A percentile compares a stretch with the other conserved stretches of the same genome.
Evolutionary conservation across 2,888 invertebrate species (phyloP).

Genomic region (Hydrotaea diabolus): DNA sequence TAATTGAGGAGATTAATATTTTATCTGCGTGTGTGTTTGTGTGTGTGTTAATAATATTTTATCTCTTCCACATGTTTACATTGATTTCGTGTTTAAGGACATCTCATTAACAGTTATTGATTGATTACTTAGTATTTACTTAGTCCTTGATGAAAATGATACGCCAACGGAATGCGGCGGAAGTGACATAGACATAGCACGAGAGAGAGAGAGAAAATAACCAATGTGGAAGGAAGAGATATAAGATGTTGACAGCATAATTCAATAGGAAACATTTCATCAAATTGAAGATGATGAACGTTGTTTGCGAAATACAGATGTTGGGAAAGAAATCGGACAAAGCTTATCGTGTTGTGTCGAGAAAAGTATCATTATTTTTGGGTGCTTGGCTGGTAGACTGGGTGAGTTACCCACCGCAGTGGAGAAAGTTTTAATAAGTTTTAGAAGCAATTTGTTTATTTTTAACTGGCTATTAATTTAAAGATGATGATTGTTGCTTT

Average conservation of each 20-base stretch:
- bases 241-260: not conserved
- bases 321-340: not conserved
- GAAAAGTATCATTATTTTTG: too few relatives aligned
- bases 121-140: slow-evolving; percentile 31
- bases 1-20: slow-evolving; percentile 47
- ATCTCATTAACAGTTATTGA: slow-evolving; percentile 33
- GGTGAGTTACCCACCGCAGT: too few relatives aligned
- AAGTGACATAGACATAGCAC: not conserved
- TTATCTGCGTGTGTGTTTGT: slow-evolving; percentile 3
- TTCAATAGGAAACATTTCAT: not conserved
- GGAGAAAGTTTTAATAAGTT: too few relatives aligned
- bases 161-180: not conserved
- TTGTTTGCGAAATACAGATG: not conserved
- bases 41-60: slow-evolving; percentile 32
- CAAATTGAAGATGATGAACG: not conserved
- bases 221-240: not conserved
- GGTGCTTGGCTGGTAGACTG: too few relatives aligned
- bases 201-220: not conserved
- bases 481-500: too few relatives aligned
- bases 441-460: too few relatives aligned
- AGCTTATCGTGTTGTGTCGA: not conserved
- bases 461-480: too few relatives aligned
- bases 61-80: slow-evolving; percentile 26
- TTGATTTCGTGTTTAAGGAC: slow-evolving; percentile 35
- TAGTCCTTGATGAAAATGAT: not conserved